These are phyloP conservation scores for Plecturocebus donacophilus DNA, from an alignment of 2,113 vertebrate genomes.

Conservation along the genomic window DNA sequence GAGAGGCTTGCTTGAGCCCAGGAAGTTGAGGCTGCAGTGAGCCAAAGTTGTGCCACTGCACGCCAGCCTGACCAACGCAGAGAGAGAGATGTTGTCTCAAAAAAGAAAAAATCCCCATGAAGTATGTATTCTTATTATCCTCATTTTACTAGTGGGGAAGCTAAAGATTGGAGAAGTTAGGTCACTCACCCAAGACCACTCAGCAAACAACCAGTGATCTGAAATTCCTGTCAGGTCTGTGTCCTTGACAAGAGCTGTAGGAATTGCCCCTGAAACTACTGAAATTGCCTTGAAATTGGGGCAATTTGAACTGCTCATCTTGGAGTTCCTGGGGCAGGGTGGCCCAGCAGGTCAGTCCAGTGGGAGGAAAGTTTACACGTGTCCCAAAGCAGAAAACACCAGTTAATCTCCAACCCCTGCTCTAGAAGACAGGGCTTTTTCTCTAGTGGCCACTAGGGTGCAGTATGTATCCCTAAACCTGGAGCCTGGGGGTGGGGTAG, in stretches of 20 bases:
- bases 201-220: neutral
- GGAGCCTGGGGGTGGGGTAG: neutral
- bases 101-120: neutral
- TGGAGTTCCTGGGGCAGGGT: neutral
- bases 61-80: no score
- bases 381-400: neutral
- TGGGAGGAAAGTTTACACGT: neutral
- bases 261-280: no score
- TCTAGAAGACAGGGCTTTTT: neutral
- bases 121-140: neutral
- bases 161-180: neutral
- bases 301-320: neutral
- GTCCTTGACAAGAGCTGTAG: neutral
- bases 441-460: neutral
- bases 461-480: neutral
- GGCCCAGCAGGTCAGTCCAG: neutral
- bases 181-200: neutral
- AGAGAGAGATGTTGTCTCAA: no score
- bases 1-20: no score
- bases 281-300: no score
- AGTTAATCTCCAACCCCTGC: neutral
- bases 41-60: no score
- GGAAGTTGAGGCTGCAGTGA: no score
- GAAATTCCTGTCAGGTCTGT: neutral
- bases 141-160: neutral